Evolutionary conservation across 2,888 invertebrate species (phyloP), one percentile per base, ranked within the genome.

Genomic region (Monochamus alternatus): DNA sequence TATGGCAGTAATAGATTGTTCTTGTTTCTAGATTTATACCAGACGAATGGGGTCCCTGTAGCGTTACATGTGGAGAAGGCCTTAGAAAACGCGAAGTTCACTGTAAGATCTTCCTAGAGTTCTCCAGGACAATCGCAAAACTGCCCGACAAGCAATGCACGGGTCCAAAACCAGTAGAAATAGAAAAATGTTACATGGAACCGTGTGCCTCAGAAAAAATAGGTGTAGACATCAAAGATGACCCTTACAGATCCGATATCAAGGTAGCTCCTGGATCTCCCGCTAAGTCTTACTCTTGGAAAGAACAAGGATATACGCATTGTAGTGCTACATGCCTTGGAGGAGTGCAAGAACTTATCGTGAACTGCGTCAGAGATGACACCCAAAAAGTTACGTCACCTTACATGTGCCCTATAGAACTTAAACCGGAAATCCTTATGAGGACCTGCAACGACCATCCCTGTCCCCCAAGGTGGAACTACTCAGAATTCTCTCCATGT

Each of bases 71-170:
- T 87, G 98, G 98, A 0, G 95, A 96, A 87, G 98, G 98, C 0
- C 91, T 95, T 82, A 91, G 95, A n/a, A 94, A 93, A 80, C 93
- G 98, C 47, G 93, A 94, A 83, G 97, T 97, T n/a, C 94, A 95
- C 83, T 99, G 99, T 90, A 97, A 96, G 90, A 97, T 98, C 84
- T 97, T 96, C 89, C 90, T 98, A 78, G 97, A 97, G 88, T 97
- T 97, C 89, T 96, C 97, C 74, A 92, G 95, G 81, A 97, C 97
- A 0, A 94, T 96, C 70, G 96, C 96, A 5, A 95, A 95, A 81
- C 90, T 98, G 9, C 96, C 97, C 0, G 97, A 98, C 86, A 92
- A 93, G 70, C 94, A 97, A 86, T 98, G 98, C 87, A 93, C 94
- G 83, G 97, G 97, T 0, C 93, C 93, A 0, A 97, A 96, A 86